Percentiles rank a stretch among this genome's conserved stretches.
These are phyloP conservation scores for Labroides dimidiatus DNA, from an alignment of 2,797 vertebrate genomes.

Conservation along the genomic window DNA sequence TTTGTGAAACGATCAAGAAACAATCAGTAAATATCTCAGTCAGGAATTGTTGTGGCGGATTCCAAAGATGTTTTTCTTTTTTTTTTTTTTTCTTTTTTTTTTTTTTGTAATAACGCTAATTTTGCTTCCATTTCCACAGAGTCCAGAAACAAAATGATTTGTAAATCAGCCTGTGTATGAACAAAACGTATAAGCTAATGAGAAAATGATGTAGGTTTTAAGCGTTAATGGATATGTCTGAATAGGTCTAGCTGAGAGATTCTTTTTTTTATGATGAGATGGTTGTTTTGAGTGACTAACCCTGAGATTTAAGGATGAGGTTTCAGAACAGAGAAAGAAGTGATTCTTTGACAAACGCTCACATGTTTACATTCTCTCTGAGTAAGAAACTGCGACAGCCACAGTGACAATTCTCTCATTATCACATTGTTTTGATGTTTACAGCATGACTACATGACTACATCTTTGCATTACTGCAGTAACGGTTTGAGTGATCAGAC, in stretches of 20 bases:
- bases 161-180: constrained; percentile 72
- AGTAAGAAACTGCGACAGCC: constrained; percentile 66
- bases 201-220: constrained; percentile 68
- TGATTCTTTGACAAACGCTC: constrained; percentile 78
- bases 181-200: constrained; percentile 86
- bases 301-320: constrained; percentile 65
- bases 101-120: constrained; percentile 60
- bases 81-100: too few relatives aligned
- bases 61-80: constrained; percentile 94
- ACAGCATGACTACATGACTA: constrained; percentile 62
- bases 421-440: constrained; percentile 72
- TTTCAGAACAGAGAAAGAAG: constrained; percentile 61
- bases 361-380: constrained; percentile 81
- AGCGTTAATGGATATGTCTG: constrained; percentile 63
- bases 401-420: constrained; percentile 55
- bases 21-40: constrained; percentile 78
- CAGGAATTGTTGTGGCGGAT: constrained; percentile 82
- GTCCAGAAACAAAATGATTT: constrained; percentile 66
- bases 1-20: constrained; percentile 65
- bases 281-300: constrained; percentile 74
- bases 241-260: constrained; percentile 63
- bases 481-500: constrained; percentile 40
- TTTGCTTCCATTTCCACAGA: constrained; percentile 59
- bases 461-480: constrained; percentile 63
- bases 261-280: constrained; percentile 36